A percentile compares a stretch with the other conserved stretches of the same genome.
Evolutionary conservation across 2,797 vertebrate species (phyloP).

Genomic region (Lithobates pipiens): DNA sequence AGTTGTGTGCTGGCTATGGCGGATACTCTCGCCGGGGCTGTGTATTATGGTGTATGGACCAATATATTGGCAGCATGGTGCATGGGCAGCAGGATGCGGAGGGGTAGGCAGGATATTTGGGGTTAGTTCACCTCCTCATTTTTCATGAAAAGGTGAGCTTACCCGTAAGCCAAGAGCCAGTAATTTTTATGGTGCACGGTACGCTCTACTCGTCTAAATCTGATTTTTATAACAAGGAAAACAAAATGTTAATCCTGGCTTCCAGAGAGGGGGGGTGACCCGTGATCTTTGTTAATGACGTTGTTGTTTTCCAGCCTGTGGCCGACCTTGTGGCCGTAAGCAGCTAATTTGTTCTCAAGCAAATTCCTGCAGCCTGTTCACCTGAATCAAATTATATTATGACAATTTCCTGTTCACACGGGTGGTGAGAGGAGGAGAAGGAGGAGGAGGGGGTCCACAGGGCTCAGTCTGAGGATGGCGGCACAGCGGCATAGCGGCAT

Average conservation of each 20-base stretch:
- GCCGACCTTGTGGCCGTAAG: slow-evolving; percentile 13
- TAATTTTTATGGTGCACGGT: no score
- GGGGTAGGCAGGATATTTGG: no score
- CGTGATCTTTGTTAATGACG: neutral
- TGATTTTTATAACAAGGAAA: slow-evolving; percentile 8
- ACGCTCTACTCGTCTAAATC: neutral
- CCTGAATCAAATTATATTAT: slow-evolving; percentile 32
- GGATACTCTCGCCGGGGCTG: no score
- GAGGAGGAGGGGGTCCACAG: neutral
- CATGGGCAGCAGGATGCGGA: no score
- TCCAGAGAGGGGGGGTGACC: neutral
- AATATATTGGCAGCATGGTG: no score
- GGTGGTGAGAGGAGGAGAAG: neutral
- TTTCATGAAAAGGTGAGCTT: no score
- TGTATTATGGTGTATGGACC: no score
- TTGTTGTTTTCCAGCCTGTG: slow-evolving; percentile 24
- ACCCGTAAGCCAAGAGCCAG: no score
- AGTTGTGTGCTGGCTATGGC: no score
- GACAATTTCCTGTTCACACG: slow-evolving; percentile 35
- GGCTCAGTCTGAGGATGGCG: neutral
- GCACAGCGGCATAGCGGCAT: neutral
- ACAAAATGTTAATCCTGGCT: neutral
- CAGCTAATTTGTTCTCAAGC: slow-evolving; percentile 28
- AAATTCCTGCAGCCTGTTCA: slow-evolving; percentile 32
- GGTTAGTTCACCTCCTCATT: no score